phyloP scores from a whole-genome alignment of 2,113 vertebrate genomes.

The Sylvia atricapilla region DNA sequence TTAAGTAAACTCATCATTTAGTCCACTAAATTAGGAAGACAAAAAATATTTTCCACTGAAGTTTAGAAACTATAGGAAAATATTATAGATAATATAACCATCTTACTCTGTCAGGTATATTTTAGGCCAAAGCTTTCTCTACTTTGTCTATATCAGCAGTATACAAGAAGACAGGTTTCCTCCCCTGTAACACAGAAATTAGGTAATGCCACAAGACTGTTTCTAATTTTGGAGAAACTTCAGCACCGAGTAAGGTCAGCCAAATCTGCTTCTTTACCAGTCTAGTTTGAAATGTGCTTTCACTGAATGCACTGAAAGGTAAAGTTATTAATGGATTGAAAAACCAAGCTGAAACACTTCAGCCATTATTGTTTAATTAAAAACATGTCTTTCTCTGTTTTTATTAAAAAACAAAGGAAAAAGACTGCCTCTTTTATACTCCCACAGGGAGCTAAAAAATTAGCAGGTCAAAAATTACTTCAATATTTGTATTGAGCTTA shows the following conservation, averaged over 20 bases:
- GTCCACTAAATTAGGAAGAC: not conserved
- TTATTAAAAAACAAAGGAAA: not conserved
- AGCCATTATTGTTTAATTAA: not conserved
- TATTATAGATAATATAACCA: not conserved
- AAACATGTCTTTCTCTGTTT: not conserved
- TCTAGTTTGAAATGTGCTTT: not conserved
- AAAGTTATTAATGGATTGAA: not conserved
- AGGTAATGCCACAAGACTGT: not conserved
- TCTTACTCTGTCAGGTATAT: not conserved
- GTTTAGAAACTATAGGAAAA: not conserved
- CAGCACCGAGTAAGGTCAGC: not conserved
- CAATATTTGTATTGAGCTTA: fast-evolving
- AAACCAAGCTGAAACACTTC: not conserved
- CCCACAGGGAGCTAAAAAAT: not conserved
- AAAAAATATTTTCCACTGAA: not conserved
- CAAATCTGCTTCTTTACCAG: not conserved
- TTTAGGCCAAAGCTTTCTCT: not conserved
- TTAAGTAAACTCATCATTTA: not conserved
- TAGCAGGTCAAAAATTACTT: not conserved
- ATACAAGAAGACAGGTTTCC: not conserved
- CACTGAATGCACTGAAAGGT: not conserved
- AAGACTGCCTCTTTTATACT: not conserved
- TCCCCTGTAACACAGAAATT: not conserved
- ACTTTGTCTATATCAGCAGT: not conserved
- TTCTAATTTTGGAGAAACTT: not conserved